Evolutionary conservation across 2,888 invertebrate genomes (phyloP).

Genomic region (Aquatica leii): DNA sequence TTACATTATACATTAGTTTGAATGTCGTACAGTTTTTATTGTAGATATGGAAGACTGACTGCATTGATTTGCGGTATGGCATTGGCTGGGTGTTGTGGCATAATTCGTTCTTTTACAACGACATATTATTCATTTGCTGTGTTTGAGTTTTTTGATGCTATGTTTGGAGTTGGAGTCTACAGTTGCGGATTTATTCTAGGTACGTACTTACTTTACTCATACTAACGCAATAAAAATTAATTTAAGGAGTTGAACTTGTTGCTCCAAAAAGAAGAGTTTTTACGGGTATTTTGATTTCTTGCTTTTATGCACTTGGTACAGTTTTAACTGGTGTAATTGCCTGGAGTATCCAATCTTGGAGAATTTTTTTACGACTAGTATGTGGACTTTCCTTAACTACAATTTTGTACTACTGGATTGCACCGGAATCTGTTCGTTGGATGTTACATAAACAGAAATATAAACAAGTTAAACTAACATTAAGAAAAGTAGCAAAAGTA

Average conservation of each 20-base stretch:
- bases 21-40: too few species aligned
- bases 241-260: slow-evolving; percentile 77
- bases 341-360: slow-evolving; percentile 74
- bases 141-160: slow-evolving; percentile 76
- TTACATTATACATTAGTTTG: slow-evolving; percentile 10
- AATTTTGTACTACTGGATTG: slow-evolving; percentile 71
- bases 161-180: slow-evolving; percentile 74
- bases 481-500: slow-evolving; percentile 69
- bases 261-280: slow-evolving; percentile 76
- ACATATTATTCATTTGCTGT: slow-evolving; percentile 74
- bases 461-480: slow-evolving; percentile 65
- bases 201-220: too few species aligned
- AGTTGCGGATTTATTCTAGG: slow-evolving; percentile 68
- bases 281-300: slow-evolving; percentile 74
- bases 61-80: slow-evolving; percentile 67
- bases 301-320: slow-evolving; percentile 76
- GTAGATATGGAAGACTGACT: slow-evolving; percentile 68
- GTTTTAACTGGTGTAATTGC: slow-evolving; percentile 72
- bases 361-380: slow-evolving; percentile 46
- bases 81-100: slow-evolving; percentile 71
- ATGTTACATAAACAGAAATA: slow-evolving; percentile 69
- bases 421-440: slow-evolving; percentile 82
- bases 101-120: slow-evolving; percentile 73
- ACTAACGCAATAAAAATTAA: not conserved
- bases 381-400: slow-evolving; percentile 51